These are phyloP conservation scores for Planiliza haematocheilus DNA, from an alignment of 2,113 vertebrate species.

Conservation along the genomic window DNA sequence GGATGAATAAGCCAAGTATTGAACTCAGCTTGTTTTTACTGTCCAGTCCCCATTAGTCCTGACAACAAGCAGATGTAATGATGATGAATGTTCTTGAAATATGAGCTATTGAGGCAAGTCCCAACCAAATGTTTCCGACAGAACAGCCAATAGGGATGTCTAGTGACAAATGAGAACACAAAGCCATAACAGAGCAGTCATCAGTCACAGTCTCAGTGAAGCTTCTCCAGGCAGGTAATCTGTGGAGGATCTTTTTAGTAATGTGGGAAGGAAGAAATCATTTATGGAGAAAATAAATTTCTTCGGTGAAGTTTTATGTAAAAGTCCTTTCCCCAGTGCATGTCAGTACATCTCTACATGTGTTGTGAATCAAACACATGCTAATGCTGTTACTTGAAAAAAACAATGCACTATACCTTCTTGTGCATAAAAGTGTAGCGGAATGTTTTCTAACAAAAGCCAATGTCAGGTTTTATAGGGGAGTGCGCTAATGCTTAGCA, in stretches of 20 bases:
- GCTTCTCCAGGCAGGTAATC: constrained; percentile 23
- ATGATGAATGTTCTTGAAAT: constrained; percentile 27
- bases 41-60: neutral
- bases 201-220: constrained; percentile 47
- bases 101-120: constrained; percentile 50
- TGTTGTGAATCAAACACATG: neutral
- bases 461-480: too few relatives aligned
- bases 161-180: constrained; percentile 56
- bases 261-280: constrained; percentile 36
- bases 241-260: constrained; percentile 55
- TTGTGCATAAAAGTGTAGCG: neutral
- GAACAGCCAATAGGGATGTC: constrained; percentile 34
- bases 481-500: neutral
- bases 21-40: neutral
- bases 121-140: constrained; percentile 42
- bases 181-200: constrained; percentile 47
- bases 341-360: constrained; percentile 1
- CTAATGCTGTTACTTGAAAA: neutral
- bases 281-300: constrained; percentile 29
- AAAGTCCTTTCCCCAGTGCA: constrained; percentile 1
- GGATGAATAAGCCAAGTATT: neutral
- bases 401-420: constrained; percentile 14
- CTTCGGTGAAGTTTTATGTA: constrained; percentile 6
- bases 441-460: neutral
- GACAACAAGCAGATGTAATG: constrained; percentile 9